A percentile compares a stretch with the other conserved stretches of the same genome.
Evolutionary conservation across 2,797 vertebrate species (phyloP).

Genomic region (Xenops minutus): DNA sequence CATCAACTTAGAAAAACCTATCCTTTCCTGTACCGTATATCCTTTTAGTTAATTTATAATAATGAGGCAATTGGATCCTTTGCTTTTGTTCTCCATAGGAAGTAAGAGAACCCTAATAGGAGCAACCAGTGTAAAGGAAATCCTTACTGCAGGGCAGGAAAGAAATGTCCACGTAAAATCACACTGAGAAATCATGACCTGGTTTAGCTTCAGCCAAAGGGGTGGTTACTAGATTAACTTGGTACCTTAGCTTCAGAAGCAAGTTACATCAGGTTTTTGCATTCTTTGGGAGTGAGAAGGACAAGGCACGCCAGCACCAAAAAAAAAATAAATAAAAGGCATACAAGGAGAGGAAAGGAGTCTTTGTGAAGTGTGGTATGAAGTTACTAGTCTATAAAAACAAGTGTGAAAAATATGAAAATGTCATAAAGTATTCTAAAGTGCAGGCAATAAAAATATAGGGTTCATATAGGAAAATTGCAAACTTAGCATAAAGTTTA

Average conservation of each 20-base stretch:
- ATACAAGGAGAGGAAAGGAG: too few species aligned
- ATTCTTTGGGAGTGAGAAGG: slow-evolving; percentile 21
- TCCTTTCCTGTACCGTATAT: background rate
- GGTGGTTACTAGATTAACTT: background rate
- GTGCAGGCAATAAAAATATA: background rate
- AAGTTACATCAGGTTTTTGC: slow-evolving; percentile 39
- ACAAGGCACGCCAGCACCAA: background rate
- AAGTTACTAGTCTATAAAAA: background rate
- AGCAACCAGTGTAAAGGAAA: background rate
- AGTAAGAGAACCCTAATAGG: slow-evolving; percentile 47
- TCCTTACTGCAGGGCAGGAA: background rate
- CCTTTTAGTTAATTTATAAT: slow-evolving; percentile 39
- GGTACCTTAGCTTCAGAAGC: background rate
- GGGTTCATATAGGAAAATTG: background rate
- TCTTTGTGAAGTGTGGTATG: background rate
- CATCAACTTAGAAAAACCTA: background rate
- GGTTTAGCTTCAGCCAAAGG: slow-evolving; percentile 28
- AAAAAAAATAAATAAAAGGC: background rate
- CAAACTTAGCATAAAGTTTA: background rate
- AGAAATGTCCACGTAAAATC: slow-evolving; percentile 1
- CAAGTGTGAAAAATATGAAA: background rate
- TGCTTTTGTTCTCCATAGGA: slow-evolving; percentile 35
- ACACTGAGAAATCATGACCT: slow-evolving; percentile 5
- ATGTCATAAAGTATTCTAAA: background rate
- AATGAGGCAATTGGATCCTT: slow-evolving; percentile 27